Percentiles rank a stretch among this genome's conserved stretches.
phyloP scores from a whole-genome alignment of 2,113 vertebrate species.

The Ptilonorhynchus violaceus region DNA sequence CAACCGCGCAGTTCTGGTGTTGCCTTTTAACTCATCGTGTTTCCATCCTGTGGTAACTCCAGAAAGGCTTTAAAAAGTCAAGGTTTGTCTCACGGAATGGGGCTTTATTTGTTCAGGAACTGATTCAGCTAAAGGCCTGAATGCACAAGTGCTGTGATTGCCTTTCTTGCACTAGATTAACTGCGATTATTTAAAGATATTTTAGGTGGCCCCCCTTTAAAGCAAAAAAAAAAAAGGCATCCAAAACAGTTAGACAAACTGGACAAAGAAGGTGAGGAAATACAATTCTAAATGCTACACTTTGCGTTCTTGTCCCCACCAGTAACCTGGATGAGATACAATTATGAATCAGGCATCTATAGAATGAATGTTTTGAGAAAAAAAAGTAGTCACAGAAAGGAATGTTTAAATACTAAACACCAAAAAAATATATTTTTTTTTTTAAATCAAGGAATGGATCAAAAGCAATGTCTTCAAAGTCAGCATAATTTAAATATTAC shows the following conservation, averaged over 20 bases:
- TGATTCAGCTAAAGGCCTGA: neutral
- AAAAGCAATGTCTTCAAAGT: constrained; percentile 42
- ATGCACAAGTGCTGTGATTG: neutral
- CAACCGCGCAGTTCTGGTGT: neutral
- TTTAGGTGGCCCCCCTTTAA: neutral
- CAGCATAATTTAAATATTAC: constrained; percentile 37
- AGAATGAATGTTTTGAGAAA: neutral
- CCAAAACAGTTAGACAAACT: neutral
- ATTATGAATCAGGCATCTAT: neutral
- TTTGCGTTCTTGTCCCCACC: neutral
- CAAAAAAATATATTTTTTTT: neutral
- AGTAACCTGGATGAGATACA: neutral
- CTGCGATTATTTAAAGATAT: neutral
- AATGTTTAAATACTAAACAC: neutral
- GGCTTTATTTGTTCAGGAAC: neutral
- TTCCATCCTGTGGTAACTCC: neutral
- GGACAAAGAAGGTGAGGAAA: neutral
- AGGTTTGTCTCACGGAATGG: neutral
- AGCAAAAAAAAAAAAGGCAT: neutral
- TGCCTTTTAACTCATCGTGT: neutral
- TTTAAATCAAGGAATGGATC: neutral
- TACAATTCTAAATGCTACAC: neutral
- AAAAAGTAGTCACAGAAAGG: neutral
- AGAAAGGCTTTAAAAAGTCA: neutral
- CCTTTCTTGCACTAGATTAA: neutral